Evolutionary conservation across 2,888 invertebrate genomes (phyloP), one percentile per base, ranked within the genome.

Genomic region (Ashinkailepas kermadecensis): DNA sequence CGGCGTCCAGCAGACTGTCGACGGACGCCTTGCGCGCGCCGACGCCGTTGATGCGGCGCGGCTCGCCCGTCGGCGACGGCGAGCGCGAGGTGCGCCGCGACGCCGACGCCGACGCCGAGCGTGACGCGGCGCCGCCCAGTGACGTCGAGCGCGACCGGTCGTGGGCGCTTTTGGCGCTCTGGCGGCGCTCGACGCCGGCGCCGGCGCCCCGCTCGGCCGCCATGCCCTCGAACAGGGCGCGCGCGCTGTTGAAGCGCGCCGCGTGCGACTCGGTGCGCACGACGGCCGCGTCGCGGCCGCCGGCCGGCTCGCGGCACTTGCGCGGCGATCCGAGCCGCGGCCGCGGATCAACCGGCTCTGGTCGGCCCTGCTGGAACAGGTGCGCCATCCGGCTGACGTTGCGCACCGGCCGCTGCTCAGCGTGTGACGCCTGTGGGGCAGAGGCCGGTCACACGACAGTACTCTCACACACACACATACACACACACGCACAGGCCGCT

Each of bases 191-290:
- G 15, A 81, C 65, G 39, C 54, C 65, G n/a, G 54, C 74, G 56
- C 23, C 74, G 58, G 56, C 70, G 74, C 78, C 39, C 11, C 81
- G 83, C 84, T 84, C 85, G 95, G 84, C 95, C 95, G 84, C 95
- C 95, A 74, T 74, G 56, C 74, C 56, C 88, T 96, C 96, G 87
- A 96, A 96, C 82, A 96, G 90, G 70, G 96, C 96, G 83, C 95
- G 90, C 6, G 96, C 96, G 87, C 94, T 95, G 88, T 96, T 95
- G 87, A 96, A 96, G 83, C 95, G 89, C n/a, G 95, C 93, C 86
- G 95, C 91, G 87, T 95, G 95, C 86, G 95, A 95, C 88, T 95
- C 95, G 23, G 95, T 94, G 84, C 95, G 90, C 83, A 93, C 94
- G 78, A 94, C 94, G 21, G 93, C 92, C 65, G 92, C 93, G 86